These are phyloP conservation scores for Oscheius sp. DNA, from an alignment of 1,140 invertebrate species.

Conservation along the genomic window DNA sequence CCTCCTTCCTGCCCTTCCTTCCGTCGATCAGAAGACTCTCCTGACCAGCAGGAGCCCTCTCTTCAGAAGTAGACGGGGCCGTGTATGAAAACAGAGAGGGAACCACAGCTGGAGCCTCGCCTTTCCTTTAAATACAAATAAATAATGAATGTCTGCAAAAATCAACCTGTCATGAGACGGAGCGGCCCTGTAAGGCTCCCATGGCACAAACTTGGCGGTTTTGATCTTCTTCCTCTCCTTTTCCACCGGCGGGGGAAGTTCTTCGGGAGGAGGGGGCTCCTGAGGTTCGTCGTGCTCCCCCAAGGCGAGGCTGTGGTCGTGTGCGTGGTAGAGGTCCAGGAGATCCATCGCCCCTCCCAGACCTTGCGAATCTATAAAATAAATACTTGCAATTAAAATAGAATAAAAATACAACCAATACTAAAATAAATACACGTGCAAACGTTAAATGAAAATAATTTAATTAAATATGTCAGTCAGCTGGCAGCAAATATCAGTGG, in stretches of 20 bases:
- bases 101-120: not conserved
- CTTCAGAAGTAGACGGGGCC: not conserved
- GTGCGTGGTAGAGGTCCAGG: not conserved
- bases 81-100: not conserved
- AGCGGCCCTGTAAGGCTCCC: conserved; percentile 22
- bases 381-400: too few species aligned
- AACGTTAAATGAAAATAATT: too few species aligned
- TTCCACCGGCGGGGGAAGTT: not conserved
- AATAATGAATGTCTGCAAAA: not conserved
- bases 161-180: not conserved
- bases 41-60: not conserved
- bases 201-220: conserved; percentile 19
- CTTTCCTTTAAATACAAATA: not conserved
- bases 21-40: not conserved
- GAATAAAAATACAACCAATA: too few species aligned
- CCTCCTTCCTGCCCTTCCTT: not conserved
- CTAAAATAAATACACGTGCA: too few species aligned
- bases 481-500: too few species aligned
- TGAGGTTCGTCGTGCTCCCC: not conserved
- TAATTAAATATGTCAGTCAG: too few species aligned
- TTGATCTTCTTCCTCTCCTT: not conserved
- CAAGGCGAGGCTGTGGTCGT: not conserved
- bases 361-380: too few species aligned
- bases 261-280: not conserved
- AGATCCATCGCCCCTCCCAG: not conserved